A percentile compares a stretch with the other conserved stretches of the same genome.
These are phyloP conservation scores for Zele albiditarsus DNA, from an alignment of 2,888 invertebrate species.

Conservation along the genomic window DNA sequence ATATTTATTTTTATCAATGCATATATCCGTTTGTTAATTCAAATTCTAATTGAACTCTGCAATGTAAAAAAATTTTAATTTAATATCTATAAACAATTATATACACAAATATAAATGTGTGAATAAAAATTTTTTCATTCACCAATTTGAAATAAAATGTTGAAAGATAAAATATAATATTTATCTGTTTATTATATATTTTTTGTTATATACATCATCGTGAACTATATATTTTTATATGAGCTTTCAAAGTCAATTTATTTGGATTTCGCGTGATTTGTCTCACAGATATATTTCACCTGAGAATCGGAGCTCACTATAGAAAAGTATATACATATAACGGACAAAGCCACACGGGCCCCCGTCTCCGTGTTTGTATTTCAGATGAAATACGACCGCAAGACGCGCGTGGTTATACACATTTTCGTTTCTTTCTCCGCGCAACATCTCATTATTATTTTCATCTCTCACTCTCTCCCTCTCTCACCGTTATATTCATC, in stretches of 20 bases:
- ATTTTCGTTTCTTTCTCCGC: conserved; percentile 29
- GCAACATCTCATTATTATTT: conserved; percentile 60
- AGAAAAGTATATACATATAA: conserved; percentile 27
- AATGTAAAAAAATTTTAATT: too few species aligned
- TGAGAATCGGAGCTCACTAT: conserved; percentile 49
- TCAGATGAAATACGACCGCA: conserved; percentile 59
- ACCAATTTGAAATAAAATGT: too few species aligned
- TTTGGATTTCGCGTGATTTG: conserved; percentile 49
- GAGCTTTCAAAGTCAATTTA: conserved; percentile 38
- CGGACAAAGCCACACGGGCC: conserved; percentile 49
- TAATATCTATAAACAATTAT: too few species aligned
- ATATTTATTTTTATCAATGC: too few species aligned
- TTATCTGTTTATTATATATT: neutral
- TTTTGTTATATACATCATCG: neutral
- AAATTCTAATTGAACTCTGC: too few species aligned
- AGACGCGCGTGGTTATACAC: conserved; percentile 43
- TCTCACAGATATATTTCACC: conserved; percentile 50
- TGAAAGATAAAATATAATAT: too few species aligned
- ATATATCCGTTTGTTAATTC: too few species aligned
- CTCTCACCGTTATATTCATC: neutral
- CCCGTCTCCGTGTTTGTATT: conserved; percentile 55
- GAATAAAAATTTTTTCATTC: too few species aligned
- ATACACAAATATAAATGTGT: too few species aligned
- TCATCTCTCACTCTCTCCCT: conserved; percentile 35
- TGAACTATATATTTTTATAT: conserved; percentile 19